phyloP scores from a whole-genome alignment of 2,797 vertebrate species.

The Helarctos malayanus region DNA sequence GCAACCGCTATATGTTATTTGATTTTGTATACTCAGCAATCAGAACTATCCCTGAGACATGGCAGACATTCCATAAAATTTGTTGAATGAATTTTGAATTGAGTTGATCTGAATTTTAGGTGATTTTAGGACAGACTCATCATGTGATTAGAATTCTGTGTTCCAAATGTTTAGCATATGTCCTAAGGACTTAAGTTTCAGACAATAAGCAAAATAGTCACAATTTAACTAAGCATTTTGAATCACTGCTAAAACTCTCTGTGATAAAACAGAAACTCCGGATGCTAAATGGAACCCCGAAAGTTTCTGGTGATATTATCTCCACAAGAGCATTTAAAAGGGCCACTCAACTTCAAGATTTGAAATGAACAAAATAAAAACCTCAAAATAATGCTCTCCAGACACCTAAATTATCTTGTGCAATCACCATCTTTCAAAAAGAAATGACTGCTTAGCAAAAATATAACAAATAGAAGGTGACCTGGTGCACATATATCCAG shows the following conservation, averaged over 20 bases:
- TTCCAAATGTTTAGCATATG: not conserved
- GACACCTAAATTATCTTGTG: not conserved
- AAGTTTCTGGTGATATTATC: constrained; percentile 30
- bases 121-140: not conserved
- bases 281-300: constrained; percentile 14
- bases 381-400: constrained; percentile 23
- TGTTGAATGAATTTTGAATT: not conserved
- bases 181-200: constrained; percentile 16
- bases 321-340: not conserved
- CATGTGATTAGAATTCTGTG: not conserved
- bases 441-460: not conserved
- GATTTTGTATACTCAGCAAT: not conserved
- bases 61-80: not conserved
- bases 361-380: constrained; percentile 65
- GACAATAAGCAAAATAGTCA: constrained; percentile 7
- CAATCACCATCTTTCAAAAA: constrained; percentile 25
- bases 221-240: constrained; percentile 29
- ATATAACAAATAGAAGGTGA: not conserved
- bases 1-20: too few species aligned
- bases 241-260: not conserved
- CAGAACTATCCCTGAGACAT: not conserved
- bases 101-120: not conserved
- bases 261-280: constrained; percentile 68
- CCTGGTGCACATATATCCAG: not conserved
- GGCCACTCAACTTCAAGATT: constrained; percentile 34